Evolutionary conservation across 2,113 vertebrate species (phyloP).

Genomic region (human (Homo sapiens)): DNA sequence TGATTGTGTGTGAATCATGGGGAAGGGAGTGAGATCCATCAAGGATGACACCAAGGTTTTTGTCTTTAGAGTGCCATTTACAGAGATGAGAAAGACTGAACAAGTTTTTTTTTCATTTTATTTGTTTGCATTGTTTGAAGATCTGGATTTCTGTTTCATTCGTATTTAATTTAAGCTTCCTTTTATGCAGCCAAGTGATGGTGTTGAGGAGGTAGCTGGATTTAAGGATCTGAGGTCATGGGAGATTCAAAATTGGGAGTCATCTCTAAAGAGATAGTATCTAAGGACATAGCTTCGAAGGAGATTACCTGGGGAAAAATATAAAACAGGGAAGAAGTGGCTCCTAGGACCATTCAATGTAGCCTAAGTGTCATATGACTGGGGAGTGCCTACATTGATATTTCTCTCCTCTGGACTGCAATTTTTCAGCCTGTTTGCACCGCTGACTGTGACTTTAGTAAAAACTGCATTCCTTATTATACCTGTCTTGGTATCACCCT

Average conservation of each 20-base stretch:
- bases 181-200: accelerated
- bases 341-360: accelerated
- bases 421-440: background rate
- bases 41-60: background rate
- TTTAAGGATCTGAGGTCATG: background rate
- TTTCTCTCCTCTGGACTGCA: background rate
- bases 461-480: accelerated
- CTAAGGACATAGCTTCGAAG: accelerated
- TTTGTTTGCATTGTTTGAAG: background rate
- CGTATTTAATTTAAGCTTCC: background rate
- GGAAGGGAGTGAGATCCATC: accelerated
- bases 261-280: accelerated
- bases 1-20: accelerated
- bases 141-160: background rate
- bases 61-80: too few species aligned
- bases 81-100: too few species aligned
- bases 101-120: background rate
- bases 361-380: accelerated
- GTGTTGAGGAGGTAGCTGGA: background rate
- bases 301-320: accelerated
- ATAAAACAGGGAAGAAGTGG: background rate
- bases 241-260: background rate
- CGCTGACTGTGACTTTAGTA: background rate
- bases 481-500: accelerated
- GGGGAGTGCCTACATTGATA: accelerated